Evolutionary conservation across 64 coral and sea anemone genomes (phyloP).

Genomic region (Exaiptasia diaphana): DNA sequence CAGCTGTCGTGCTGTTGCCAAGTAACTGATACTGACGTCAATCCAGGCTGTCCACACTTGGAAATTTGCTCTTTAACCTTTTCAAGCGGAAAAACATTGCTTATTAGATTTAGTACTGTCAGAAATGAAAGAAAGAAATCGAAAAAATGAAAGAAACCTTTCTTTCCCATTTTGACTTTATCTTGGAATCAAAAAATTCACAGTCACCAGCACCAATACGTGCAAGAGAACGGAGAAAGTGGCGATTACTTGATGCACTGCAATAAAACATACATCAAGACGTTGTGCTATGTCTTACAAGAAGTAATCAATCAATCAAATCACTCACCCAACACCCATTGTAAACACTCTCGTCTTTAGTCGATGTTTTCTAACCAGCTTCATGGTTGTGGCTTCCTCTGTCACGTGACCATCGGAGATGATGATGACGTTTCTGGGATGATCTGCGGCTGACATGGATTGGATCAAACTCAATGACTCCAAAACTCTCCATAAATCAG

Average conservation of each 20-base stretch:
- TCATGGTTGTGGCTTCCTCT: constrained; percentile 59
- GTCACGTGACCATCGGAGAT: constrained; percentile 97
- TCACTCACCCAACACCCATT: constrained; percentile 75
- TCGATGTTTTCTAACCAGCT: constrained; percentile 24
- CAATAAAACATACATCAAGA: not conserved
- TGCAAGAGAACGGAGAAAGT: constrained; percentile 73
- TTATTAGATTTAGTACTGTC: not conserved
- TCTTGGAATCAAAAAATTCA: constrained; percentile 82
- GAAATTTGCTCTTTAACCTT: constrained; percentile 70
- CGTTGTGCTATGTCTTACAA: not conserved
- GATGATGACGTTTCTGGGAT: constrained; percentile 77
- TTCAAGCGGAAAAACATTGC: not conserved
- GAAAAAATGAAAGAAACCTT: constrained; percentile 33
- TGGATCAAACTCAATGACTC: constrained; percentile 58
- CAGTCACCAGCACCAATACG: constrained; percentile 74
- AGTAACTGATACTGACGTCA: constrained; percentile 88
- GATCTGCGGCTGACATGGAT: constrained; percentile 36
- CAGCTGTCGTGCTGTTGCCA: constrained; percentile 92
- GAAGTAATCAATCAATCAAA: too few species aligned
- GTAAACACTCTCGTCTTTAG: constrained; percentile 67
- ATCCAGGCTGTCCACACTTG: constrained; percentile 82
- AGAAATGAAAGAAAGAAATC: not conserved
- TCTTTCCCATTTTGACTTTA: constrained; percentile 94
- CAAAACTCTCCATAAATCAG: constrained; percentile 77
- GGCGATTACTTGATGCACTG: constrained; percentile 82